A percentile compares a stretch with the other conserved stretches of the same genome.
Evolutionary conservation across 2,888 invertebrate genomes (phyloP).

Genomic region (Diadegma fenestrale): DNA sequence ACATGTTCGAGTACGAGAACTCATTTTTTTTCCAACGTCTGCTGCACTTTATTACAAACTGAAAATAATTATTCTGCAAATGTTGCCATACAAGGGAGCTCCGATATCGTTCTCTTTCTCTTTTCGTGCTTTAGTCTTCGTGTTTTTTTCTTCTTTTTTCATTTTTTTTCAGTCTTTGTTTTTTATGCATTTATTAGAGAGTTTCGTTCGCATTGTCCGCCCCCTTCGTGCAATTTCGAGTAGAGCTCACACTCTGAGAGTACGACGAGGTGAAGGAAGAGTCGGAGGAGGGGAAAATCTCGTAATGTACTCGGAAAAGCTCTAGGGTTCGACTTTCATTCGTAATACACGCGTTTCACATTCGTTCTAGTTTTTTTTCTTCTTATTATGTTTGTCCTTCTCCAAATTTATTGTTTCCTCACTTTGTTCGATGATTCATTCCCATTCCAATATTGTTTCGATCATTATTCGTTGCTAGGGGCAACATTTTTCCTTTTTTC

Average conservation of each 20-base stretch:
- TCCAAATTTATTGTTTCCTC: slow-evolving; percentile 37
- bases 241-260: slow-evolving; percentile 33
- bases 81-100: slow-evolving; percentile 33
- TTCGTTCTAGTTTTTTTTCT: neutral
- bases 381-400: neutral
- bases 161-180: slow-evolving; percentile 26
- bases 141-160: neutral
- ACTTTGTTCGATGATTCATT: slow-evolving; percentile 29
- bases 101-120: neutral
- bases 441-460: slow-evolving; percentile 30
- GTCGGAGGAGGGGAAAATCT: slow-evolving; percentile 9
- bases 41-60: slow-evolving; percentile 65
- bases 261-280: slow-evolving; percentile 5
- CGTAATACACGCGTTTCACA: slow-evolving; percentile 20
- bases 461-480: slow-evolving; percentile 10
- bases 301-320: slow-evolving; percentile 51
- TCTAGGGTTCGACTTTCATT: slow-evolving; percentile 55
- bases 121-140: neutral
- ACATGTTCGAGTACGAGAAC: slow-evolving; percentile 36
- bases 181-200: slow-evolving; percentile 56
- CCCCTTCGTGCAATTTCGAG: slow-evolving; percentile 50
- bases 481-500: neutral
- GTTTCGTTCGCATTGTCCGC: slow-evolving; percentile 38
- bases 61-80: slow-evolving; percentile 70
- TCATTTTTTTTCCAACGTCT: slow-evolving; percentile 34